Evolutionary conservation across 2,113 vertebrate species (phyloP), one percentile per base, ranked within the genome.

Genomic region (Amphiprion ocellaris): DNA sequence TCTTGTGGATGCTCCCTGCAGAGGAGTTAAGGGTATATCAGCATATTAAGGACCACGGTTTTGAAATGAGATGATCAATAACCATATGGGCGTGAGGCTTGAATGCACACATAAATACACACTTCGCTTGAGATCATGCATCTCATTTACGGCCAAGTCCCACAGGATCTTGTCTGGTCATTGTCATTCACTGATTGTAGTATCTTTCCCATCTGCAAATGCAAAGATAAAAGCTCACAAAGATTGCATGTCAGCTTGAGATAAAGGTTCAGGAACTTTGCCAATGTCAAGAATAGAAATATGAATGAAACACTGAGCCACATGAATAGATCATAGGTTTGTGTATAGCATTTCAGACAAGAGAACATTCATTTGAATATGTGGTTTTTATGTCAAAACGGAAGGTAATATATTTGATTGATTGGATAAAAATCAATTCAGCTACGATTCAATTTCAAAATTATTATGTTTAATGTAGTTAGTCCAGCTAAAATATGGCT

Each of bases 181-280:
- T 52, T 19, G 23, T 69, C 23, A 56, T 44, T 10, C 53, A 23
- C 15, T 69, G 67, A 56, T 28, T 56, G 52, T 23, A 28, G n/a
- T 37, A 23, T 52, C 6, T 44, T 12, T 46, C 39, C 67, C 67
- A 58, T 69, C 23, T 58, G 67, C 39, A 41, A 77, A 67, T 77
- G 46, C 49, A 71, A 71, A 65, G 17, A 41, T 26, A 47, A 15
- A 21, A 44, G 62, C 28, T 59, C 23, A 53, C 37, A 56, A 74
- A 58, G 47, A 59, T 7, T 0, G 0, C 26, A 46, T 19, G 6
- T 0, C n/a, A 33, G n/a, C 37, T 41, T 24, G 49, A 19, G n/a
- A 71, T n/a, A 39, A 44, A 14, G 9, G 3, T 21, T 53, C 7
- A 47, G 33, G 30, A 47, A 26, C 21, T 55, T 49, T 11, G 62